Percentiles rank a stretch among this genome's conserved stretches.
Evolutionary conservation across 2,113 vertebrate genomes (phyloP).

Genomic region (Tychaedon coryphoeus): DNA sequence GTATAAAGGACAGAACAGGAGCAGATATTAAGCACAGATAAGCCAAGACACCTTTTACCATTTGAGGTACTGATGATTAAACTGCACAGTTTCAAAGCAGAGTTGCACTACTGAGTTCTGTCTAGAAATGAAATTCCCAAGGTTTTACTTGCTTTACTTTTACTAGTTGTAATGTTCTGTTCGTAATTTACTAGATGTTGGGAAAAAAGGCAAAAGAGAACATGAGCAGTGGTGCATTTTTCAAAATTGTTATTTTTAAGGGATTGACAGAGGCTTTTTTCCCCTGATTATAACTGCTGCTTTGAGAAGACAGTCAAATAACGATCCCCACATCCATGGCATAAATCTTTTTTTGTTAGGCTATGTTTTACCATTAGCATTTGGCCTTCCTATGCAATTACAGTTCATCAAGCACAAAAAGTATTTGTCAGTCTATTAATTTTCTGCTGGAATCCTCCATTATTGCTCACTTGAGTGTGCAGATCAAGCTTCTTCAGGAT

Average conservation of each 20-base stretch:
- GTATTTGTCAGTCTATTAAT: conserved; percentile 54
- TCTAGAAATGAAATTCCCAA: background rate
- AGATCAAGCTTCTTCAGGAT: conserved; percentile 17
- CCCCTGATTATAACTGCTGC: background rate
- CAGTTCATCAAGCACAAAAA: conserved; percentile 53
- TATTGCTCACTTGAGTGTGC: conserved; percentile 24
- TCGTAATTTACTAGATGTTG: background rate
- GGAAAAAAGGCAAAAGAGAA: background rate
- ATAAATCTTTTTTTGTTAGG: conserved; percentile 39
- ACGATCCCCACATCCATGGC: background rate
- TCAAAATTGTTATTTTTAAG: background rate
- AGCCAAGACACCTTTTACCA: background rate
- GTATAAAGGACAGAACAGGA: background rate
- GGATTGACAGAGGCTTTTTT: background rate
- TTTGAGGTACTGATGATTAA: background rate
- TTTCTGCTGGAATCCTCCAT: conserved; percentile 53
- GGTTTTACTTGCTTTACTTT: background rate
- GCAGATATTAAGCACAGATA: background rate
- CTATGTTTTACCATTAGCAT: background rate
- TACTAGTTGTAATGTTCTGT: background rate
- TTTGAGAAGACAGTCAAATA: conserved; percentile 37
- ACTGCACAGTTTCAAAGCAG: background rate
- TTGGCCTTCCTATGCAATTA: conserved; percentile 59
- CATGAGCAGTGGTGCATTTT: background rate
- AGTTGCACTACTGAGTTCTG: background rate